A percentile compares a stretch with the other conserved stretches of the same genome.
Evolutionary conservation across 2,113 vertebrate species (phyloP).

Genomic region (Odocoileus hemionus): DNA sequence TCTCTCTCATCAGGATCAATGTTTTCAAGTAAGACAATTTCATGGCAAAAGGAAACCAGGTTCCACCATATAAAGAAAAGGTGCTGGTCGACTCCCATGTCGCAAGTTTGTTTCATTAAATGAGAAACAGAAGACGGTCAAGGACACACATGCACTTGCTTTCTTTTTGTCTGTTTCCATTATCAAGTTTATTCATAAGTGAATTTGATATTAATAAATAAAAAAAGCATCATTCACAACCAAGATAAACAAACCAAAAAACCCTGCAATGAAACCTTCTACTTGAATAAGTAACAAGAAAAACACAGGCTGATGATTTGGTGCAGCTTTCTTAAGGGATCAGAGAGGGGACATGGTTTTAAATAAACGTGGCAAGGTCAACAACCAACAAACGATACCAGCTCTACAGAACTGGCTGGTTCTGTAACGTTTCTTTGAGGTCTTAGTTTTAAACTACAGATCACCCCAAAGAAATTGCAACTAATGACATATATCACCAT

Average conservation of each 20-base stretch:
- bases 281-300: slow-evolving; percentile 77
- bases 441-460: slow-evolving; percentile 72
- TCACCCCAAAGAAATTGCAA: slow-evolving; percentile 76
- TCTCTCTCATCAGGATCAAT: slow-evolving; percentile 78
- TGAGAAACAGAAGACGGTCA: slow-evolving; percentile 71
- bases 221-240: slow-evolving; percentile 86
- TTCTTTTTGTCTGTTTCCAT: slow-evolving; percentile 78
- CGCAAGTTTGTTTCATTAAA: slow-evolving; percentile 56
- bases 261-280: slow-evolving; percentile 78
- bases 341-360: slow-evolving; percentile 71
- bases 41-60: slow-evolving; percentile 72
- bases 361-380: slow-evolving; percentile 77
- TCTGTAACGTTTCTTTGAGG: slow-evolving; percentile 75
- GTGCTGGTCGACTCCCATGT: slow-evolving; percentile 53
- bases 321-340: slow-evolving; percentile 79
- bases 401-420: slow-evolving; percentile 78
- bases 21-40: slow-evolving; percentile 74
- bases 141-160: slow-evolving; percentile 79
- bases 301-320: slow-evolving; percentile 81
- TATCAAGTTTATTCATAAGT: slow-evolving; percentile 76
- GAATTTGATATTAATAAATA: slow-evolving; percentile 82
- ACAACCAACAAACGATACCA: slow-evolving; percentile 77
- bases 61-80: slow-evolving; percentile 61
- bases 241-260: slow-evolving; percentile 78
- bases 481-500: slow-evolving; percentile 73